Evolutionary conservation across 2,797 vertebrate species (phyloP).

Genomic region (Diplodus puntazzo): DNA sequence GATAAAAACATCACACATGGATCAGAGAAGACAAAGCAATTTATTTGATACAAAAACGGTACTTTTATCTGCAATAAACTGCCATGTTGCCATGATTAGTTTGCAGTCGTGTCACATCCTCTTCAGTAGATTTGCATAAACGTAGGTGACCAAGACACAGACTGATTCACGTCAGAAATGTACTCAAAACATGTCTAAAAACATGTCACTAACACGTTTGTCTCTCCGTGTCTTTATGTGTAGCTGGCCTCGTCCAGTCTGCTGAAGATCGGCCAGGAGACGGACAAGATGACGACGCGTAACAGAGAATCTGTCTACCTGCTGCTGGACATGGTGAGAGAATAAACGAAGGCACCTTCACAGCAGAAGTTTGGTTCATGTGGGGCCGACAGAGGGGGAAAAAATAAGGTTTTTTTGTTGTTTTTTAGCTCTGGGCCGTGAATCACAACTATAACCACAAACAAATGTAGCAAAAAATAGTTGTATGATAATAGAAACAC

Average conservation of each 20-base stretch:
- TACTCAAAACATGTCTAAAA: too few species aligned
- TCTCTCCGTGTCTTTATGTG: conserved; percentile 23
- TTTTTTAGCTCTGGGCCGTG: background rate
- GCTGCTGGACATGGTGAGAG: conserved; percentile 96
- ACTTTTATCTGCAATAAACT: background rate
- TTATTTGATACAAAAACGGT: background rate
- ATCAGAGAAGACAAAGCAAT: background rate
- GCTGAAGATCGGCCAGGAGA: conserved; percentile 98
- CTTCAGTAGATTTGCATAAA: background rate
- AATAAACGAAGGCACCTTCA: background rate
- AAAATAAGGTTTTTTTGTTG: background rate
- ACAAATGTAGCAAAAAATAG: too few species aligned
- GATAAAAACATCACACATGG: background rate
- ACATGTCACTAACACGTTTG: background rate
- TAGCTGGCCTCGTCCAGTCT: conserved; percentile 98
- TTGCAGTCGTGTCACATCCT: background rate
- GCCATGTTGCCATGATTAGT: background rate
- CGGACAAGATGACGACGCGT: conserved; percentile 97
- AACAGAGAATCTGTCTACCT: conserved; percentile 98
- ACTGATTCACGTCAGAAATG: background rate
- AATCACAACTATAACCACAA: too few species aligned
- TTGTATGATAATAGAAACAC: too few species aligned
- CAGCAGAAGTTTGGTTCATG: background rate
- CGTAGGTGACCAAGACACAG: background rate
- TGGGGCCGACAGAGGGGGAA: too few species aligned